These are phyloP conservation scores for Phallusia fumigata DNA, from an alignment of 23 tunicate species.

Conservation along the genomic window DNA sequence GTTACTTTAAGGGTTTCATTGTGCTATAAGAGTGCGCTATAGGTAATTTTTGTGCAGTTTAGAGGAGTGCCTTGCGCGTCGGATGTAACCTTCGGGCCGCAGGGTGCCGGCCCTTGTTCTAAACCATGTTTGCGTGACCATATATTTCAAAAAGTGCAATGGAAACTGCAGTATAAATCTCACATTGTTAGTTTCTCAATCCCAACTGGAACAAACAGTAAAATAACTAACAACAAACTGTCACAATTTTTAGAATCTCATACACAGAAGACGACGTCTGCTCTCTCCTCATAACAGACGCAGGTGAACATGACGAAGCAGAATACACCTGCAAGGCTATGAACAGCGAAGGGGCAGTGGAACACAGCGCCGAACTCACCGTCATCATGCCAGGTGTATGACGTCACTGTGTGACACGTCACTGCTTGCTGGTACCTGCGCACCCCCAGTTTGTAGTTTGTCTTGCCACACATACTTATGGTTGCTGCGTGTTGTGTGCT, in stretches of 20 bases:
- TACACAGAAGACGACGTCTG: constrained; percentile 63
- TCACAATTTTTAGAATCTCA: constrained; percentile 29
- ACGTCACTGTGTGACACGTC: constrained; percentile 17
- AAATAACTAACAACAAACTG: background rate
- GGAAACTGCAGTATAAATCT: no score
- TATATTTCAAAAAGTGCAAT: no score
- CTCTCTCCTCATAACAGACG: constrained; percentile 43
- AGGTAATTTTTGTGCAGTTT: no score
- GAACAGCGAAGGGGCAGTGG: constrained; percentile 61
- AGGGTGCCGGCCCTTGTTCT: no score
- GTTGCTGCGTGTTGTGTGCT: background rate
- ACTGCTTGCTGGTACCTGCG: background rate
- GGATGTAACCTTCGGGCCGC: no score
- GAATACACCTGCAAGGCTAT: constrained; percentile 72
- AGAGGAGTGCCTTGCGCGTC: no score
- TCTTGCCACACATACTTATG: background rate
- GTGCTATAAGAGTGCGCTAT: no score
- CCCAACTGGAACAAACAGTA: no score
- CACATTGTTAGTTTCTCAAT: no score
- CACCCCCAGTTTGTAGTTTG: background rate
- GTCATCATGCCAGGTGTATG: constrained; percentile 76
- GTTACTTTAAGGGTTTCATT: no score
- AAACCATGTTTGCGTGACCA: no score
- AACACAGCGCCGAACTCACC: constrained; percentile 63
- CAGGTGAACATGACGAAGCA: constrained; percentile 63